phyloP scores from a whole-genome alignment of 2,113 vertebrate genomes.

The Rutilus rutilus region DNA sequence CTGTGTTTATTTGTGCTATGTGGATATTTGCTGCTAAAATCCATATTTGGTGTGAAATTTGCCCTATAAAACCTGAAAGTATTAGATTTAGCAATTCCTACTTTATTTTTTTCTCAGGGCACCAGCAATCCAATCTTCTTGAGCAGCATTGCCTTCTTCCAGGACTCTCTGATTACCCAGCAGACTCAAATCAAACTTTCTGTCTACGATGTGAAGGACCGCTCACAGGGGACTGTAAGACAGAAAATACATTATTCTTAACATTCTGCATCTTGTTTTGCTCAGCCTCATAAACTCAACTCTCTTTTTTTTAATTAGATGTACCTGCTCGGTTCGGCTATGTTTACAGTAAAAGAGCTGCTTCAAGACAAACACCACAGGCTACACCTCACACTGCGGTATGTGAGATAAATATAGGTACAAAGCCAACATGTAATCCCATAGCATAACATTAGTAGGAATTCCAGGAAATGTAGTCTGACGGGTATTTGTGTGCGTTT shows the following conservation, averaged over 20 bases:
- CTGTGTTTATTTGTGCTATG: too few species aligned
- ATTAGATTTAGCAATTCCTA: neutral
- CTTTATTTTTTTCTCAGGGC: constrained; percentile 73
- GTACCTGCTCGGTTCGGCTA: constrained; percentile 94
- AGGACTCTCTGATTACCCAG: constrained; percentile 96
- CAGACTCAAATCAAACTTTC: constrained; percentile 98
- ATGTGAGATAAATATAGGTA: constrained; percentile 36
- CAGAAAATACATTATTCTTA: neutral
- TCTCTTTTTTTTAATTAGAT: constrained; percentile 78
- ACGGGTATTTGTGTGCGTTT: constrained; percentile 9
- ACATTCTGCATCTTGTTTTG: neutral
- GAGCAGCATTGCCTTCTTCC: constrained; percentile 98
- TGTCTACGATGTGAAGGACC: constrained; percentile 97
- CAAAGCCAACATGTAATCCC: neutral
- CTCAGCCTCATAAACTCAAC: neutral
- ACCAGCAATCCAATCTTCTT: constrained; percentile 98
- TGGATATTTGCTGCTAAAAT: too few species aligned
- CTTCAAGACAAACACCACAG: constrained; percentile 92
- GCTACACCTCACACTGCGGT: constrained; percentile 93
- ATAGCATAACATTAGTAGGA: neutral
- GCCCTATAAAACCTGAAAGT: neutral
- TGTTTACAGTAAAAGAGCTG: constrained; percentile 92
- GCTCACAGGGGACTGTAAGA: constrained; percentile 97
- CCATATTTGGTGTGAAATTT: neutral
- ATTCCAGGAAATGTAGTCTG: neutral